Percentiles rank a stretch among this genome's conserved stretches.
Evolutionary conservation across 2,888 invertebrate genomes (phyloP).

Genomic region (Sipunculus nudus): DNA sequence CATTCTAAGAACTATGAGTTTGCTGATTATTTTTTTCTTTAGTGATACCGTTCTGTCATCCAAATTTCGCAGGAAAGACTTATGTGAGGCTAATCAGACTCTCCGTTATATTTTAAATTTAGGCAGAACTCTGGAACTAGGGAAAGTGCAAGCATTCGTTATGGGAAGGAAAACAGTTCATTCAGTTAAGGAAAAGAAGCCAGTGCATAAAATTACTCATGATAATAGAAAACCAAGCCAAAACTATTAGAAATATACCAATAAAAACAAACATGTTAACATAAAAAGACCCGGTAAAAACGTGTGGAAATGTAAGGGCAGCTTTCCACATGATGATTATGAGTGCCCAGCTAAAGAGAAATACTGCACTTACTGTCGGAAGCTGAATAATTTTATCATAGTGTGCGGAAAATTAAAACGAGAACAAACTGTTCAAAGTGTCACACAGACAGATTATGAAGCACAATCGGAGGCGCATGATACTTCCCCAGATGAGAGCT

Average conservation of each 20-base stretch:
- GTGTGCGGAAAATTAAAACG: not conserved
- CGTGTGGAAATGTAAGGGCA: not conserved
- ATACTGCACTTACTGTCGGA: not conserved
- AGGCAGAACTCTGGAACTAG: not conserved
- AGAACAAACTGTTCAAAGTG: not conserved
- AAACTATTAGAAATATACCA: not conserved
- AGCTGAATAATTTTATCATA: not conserved
- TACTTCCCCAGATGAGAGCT: not conserved
- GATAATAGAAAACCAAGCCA: not conserved
- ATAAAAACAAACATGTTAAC: not conserved
- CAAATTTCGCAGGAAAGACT: not conserved
- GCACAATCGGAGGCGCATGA: no score
- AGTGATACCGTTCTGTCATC: no score
- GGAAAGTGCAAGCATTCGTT: not conserved
- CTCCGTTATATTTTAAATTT: not conserved
- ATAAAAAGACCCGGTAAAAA: not conserved
- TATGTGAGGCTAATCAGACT: not conserved
- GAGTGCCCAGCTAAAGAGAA: not conserved
- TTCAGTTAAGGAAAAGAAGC: no score
- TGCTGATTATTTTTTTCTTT: no score
- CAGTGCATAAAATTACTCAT: not conserved
- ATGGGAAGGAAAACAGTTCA: not conserved
- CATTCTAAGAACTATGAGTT: no score
- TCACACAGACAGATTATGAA: not conserved
- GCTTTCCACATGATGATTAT: not conserved